Conservation (phyloP, 1,140 invertebrate species). For the Cydia fagiglandana region DNA sequence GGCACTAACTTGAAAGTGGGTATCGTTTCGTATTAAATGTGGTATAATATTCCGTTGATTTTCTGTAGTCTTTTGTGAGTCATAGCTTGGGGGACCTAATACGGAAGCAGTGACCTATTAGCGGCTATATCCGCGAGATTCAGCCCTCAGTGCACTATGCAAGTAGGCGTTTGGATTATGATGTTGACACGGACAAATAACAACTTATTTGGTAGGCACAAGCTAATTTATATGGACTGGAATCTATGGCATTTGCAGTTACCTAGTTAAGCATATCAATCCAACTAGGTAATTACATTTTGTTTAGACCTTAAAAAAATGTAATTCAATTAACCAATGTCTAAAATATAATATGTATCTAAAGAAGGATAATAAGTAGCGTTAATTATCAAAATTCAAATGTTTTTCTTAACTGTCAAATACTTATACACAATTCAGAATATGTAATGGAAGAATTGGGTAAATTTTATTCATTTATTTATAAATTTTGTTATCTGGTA, state of each 20-base stretch:
- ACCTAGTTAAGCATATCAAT: background rate
- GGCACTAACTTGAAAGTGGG: background rate
- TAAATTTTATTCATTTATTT: no score
- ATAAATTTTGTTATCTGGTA: no score
- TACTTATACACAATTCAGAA: no score
- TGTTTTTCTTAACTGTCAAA: no score
- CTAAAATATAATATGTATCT: no score
- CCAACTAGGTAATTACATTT: background rate
- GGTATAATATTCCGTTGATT: constrained; percentile 7
- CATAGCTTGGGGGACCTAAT: constrained; percentile 51
- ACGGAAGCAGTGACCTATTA: constrained; percentile 52
- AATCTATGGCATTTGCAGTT: background rate
- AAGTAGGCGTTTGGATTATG: constrained; percentile 2
- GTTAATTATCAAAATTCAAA: no score
- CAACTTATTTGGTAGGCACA: no score
- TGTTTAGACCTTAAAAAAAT: no score
- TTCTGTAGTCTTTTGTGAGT: constrained; percentile 41
- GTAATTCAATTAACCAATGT: no score
- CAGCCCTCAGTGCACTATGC: constrained; percentile 13
- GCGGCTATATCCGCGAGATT: constrained; percentile 31
- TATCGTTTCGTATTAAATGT: background rate
- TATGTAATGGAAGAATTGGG: no score
- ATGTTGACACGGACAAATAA: background rate
- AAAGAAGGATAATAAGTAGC: no score
- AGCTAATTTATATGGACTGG: background rate